Evolutionary conservation across 2,113 vertebrate species (phyloP), one percentile per base, ranked within the genome.

Genomic region (Psammodynastes pulverulentus): DNA sequence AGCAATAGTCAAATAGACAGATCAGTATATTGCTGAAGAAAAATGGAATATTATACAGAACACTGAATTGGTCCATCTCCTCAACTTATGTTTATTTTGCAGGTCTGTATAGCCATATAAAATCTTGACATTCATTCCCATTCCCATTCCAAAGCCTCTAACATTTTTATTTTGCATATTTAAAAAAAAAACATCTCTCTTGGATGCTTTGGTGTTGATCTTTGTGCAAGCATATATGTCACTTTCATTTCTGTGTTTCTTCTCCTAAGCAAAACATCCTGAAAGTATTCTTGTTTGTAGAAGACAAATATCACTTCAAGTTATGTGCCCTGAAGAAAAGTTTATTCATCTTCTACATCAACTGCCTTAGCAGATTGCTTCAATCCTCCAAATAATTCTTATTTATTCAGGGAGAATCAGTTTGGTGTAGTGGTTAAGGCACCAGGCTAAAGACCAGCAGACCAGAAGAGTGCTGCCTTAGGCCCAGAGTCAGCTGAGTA

Each of bases 321-420:
- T 88, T 48, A 62, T 46, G 84, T 85, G 93, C 93, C 93, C 89
- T 51, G 85, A 91, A 95, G 93, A 95, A 94, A 92, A 24, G 51
- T 79, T 93, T 56, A 84, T 94, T 94, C 95, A 97, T 97, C 94
- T 96, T 97, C 94, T 95, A 93, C 84, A 48, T 93, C 87, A 54
- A 93, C 23, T 96, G 93, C 93, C 67, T 46, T 89, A 96, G 94
- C 92, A 94, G 93, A 89, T 93, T 93, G 93, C 93, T 94, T 90
- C 92, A 90, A 92, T 95, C 91, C 95, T 94, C 94, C 94, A 95
- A 96, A 96, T 95, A 94, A 96, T 96, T 96, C 21, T 48, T 7
- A 94, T 96, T 96, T 58, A 94, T 79, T 39, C n/a, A 72, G 84
- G 95, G 92, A 94, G 90, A 89, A 90, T 90, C 93, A 72, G 1